phyloP scores from a whole-genome alignment of 1,140 invertebrate genomes.

The Elysia chlorotica region DNA sequence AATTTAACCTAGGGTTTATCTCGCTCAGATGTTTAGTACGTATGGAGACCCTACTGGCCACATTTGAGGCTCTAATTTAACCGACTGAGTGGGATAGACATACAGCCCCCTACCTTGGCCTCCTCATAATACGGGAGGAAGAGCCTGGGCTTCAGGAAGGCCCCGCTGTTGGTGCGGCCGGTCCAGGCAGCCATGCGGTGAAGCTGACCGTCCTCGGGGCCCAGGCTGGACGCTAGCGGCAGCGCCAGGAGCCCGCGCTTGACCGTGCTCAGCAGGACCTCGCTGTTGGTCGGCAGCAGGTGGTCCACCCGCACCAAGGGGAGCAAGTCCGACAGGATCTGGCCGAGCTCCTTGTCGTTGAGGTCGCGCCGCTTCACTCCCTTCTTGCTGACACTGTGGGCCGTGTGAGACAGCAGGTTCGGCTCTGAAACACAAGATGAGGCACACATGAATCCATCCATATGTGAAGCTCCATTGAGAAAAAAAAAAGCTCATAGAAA shows the following conservation, averaged over 20 bases:
- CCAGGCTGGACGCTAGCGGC: constrained; percentile 85
- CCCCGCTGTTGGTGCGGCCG: constrained; percentile 76
- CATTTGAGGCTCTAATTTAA: too few relatives aligned
- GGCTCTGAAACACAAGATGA: constrained; percentile 77
- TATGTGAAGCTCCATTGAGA: too few relatives aligned
- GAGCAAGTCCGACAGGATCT: constrained; percentile 83
- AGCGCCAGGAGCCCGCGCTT: constrained; percentile 84
- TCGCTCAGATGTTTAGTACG: too few relatives aligned
- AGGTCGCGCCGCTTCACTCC: constrained; percentile 83
- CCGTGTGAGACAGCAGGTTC: constrained; percentile 88
- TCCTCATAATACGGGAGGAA: constrained; percentile 95
- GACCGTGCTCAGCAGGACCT: constrained; percentile 76
- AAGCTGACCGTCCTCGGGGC: constrained; percentile 66
- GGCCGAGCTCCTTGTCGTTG: constrained; percentile 84
- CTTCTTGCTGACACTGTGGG: constrained; percentile 85
- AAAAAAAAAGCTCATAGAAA: too few relatives aligned
- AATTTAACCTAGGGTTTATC: too few relatives aligned
- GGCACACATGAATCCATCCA: too few relatives aligned
- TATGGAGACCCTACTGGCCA: too few relatives aligned
- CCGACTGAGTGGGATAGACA: too few relatives aligned
- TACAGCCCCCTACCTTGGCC: constrained; percentile 80
- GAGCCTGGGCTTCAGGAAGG: constrained; percentile 83
- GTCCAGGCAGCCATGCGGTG: constrained; percentile 78
- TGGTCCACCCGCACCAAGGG: constrained; percentile 86
- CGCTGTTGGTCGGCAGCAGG: constrained; percentile 83